A percentile compares a stretch with the other conserved stretches of the same genome.
Evolutionary conservation across 2,888 invertebrate species (phyloP).

Genomic region (Litoditis marina): DNA sequence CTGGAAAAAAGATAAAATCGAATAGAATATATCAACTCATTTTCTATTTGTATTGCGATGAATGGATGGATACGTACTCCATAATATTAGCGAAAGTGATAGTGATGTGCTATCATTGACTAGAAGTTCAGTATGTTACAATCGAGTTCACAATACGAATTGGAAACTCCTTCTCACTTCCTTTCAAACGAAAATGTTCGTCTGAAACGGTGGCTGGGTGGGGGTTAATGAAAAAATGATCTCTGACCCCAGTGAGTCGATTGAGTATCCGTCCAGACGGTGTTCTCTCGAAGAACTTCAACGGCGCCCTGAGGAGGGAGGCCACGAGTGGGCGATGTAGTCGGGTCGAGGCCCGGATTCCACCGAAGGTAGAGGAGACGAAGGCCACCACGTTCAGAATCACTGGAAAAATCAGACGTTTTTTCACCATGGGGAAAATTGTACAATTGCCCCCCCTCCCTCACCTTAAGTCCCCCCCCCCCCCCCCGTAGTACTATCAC

Average conservation of each 20-base stretch:
- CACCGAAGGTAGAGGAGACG: constrained; percentile 27
- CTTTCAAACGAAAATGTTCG: neutral
- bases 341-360: constrained; percentile 24
- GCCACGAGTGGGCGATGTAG: constrained; percentile 55
- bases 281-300: constrained; percentile 60
- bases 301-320: constrained; percentile 52
- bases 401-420: constrained; percentile 30
- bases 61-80: no score
- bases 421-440: neutral
- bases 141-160: no score
- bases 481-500: no score
- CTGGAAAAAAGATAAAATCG: no score
- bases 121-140: no score
- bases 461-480: no score
- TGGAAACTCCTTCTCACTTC: no score
- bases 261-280: constrained; percentile 62
- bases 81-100: no score
- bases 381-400: constrained; percentile 29
- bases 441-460: no score
- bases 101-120: no score
- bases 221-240: neutral
- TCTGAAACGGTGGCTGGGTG: neutral
- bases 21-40: no score
- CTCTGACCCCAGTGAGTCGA: constrained; percentile 39
- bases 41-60: no score